Evolutionary conservation across 2,888 invertebrate species (phyloP).

Genomic region (Papilio protenor): DNA sequence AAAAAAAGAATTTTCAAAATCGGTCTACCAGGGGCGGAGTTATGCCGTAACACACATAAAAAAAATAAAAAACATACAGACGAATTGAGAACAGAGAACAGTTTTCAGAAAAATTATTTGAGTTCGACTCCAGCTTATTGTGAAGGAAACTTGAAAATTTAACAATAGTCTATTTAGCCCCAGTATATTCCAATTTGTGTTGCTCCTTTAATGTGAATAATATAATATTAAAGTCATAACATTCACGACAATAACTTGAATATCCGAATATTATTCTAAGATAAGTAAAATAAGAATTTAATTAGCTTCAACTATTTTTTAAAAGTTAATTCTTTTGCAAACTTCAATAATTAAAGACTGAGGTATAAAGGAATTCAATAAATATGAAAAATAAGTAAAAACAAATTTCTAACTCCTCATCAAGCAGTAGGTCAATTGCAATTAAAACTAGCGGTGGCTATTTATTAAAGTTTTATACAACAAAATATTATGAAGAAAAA

Average conservation of each 20-base stretch:
- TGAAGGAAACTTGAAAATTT: not conserved
- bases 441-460: constrained; percentile 20
- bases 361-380: constrained; percentile 14
- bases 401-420: constrained; percentile 10
- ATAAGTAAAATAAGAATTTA: not conserved
- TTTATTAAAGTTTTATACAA: constrained; percentile 14
- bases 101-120: not conserved
- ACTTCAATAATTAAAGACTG: constrained; percentile 10
- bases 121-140: not conserved
- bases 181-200: not conserved
- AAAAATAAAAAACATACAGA: no score
- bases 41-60: no score
- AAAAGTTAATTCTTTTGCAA: not conserved
- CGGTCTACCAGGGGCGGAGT: no score
- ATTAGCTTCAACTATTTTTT: not conserved
- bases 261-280: not conserved
- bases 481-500: constrained; percentile 15
- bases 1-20: no score
- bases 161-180: not conserved
- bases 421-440: constrained; percentile 19
- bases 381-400: constrained; percentile 9
- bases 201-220: not conserved
- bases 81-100: no score
- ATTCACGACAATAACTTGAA: not conserved
- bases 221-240: not conserved